Base-by-base conservation (phyloP, 2,888 invertebrate genomes). In the Drosophila phalerata region DNA sequence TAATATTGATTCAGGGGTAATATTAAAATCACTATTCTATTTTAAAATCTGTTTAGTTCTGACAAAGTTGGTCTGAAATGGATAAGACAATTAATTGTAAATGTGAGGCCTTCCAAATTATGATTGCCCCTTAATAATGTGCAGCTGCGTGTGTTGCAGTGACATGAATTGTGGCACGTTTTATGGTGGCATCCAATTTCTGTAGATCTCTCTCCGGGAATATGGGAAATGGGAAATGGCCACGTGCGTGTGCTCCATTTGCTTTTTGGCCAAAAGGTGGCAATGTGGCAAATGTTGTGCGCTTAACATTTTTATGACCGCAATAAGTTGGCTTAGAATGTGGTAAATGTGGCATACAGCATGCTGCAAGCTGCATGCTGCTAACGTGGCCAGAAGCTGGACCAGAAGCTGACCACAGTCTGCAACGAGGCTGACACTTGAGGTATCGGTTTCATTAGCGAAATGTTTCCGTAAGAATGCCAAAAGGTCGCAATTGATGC, bases 401-500 rank as follows among this genome's bases (percentile, higher is more conserved):
- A 32, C 11, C 42, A 19, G 28, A n/a, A 40, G 49, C 49, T 67
- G 64, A 61, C 71, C 67, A 49, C 25, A 60, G 73, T 43, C 81
- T 48, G 55, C 49, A 55, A 55, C 37, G 49, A 48, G 64, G 45
- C 62, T 87, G 85, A 89, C 85, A 85, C 72, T 87, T 85, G 85
- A 85, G 75, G 85, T 85, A 85, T 85, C 85, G 85, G 76, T 85
- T 85, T 88, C 89, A 85, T 85, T 85, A 85, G 85, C 82, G 85
- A 88, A 85, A 87, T 89, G 85, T 85, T 88, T 68, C 85, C 81
- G 76, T 84, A 88, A 84, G 81, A 84, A 79, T 87, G 85, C 58
- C 88, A 85, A 85, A 85, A 85, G 85, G 85, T 89, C 88, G 85
- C 85, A 85, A 88, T 85, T 80, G 85, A 80, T 78, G 89, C 89